Evolutionary conservation across 1,140 invertebrate species (phyloP).

Genomic region (Eumaeus atala): DNA sequence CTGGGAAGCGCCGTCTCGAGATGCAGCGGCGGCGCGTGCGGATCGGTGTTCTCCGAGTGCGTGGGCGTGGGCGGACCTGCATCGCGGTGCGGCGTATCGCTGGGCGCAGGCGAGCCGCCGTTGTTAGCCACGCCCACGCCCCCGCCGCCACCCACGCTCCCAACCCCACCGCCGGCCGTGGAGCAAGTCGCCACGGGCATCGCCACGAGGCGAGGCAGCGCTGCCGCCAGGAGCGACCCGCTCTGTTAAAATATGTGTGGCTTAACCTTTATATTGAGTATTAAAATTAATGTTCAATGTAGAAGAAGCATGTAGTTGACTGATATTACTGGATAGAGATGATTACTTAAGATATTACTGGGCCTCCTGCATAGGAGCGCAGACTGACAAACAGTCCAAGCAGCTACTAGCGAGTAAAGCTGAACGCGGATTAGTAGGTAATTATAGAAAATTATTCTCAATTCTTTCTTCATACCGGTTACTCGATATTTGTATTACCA

Average conservation of each 20-base stretch:
- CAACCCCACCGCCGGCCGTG: too few relatives aligned
- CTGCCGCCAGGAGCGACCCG: slow-evolving; percentile 76
- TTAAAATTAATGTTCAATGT: too few relatives aligned
- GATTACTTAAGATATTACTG: background rate
- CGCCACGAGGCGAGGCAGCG: slow-evolving; percentile 81
- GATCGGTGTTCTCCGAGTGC: slow-evolving; percentile 64
- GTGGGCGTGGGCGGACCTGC: slow-evolving; percentile 75
- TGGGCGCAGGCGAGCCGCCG: slow-evolving; percentile 30
- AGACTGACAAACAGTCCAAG: too few relatives aligned
- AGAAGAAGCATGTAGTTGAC: too few relatives aligned
- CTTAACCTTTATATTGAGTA: too few relatives aligned
- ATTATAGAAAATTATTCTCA: too few relatives aligned
- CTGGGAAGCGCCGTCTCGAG: slow-evolving; percentile 64
- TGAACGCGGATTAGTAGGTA: too few relatives aligned
- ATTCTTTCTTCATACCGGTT: too few relatives aligned
- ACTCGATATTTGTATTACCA: too few relatives aligned
- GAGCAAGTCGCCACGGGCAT: slow-evolving; percentile 47
- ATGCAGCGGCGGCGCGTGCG: slow-evolving; percentile 55
- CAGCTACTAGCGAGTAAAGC: too few relatives aligned
- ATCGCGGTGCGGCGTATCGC: slow-evolving; percentile 47
- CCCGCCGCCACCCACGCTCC: slow-evolving; percentile 24
- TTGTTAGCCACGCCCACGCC: slow-evolving; percentile 21
- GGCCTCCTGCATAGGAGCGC: too few relatives aligned
- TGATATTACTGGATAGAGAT: too few relatives aligned
- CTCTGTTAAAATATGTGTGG: slow-evolving; percentile 32